Evolutionary conservation across 2,797 vertebrate genomes (phyloP).

Genomic region (Poecilia velifera): DNA sequence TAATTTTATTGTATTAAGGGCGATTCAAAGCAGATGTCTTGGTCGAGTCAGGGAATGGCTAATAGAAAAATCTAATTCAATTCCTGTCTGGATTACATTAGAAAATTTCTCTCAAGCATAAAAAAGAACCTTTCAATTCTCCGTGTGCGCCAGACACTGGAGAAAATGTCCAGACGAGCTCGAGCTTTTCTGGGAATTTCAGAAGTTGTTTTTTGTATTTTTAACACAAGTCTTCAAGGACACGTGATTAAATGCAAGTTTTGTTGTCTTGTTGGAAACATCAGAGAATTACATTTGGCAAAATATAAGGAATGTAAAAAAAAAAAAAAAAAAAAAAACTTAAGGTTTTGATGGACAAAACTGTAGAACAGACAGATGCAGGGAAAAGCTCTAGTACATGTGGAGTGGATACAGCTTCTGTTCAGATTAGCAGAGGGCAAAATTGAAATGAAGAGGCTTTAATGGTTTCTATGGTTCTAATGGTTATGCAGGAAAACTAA

Average conservation of each 20-base stretch:
- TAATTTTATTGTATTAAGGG: slow-evolving; percentile 53
- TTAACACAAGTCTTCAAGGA: neutral
- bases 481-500: neutral
- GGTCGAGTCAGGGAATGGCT: slow-evolving; percentile 54
- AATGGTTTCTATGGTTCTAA: neutral
- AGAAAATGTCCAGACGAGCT: slow-evolving; percentile 30
- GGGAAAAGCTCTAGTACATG: neutral
- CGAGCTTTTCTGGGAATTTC: slow-evolving; percentile 34
- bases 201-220: slow-evolving; percentile 8
- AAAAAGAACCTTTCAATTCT: slow-evolving; percentile 58
- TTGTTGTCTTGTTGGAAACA: neutral
- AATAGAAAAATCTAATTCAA: slow-evolving; percentile 71
- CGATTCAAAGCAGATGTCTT: slow-evolving; percentile 70
- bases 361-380: neutral
- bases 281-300: neutral
- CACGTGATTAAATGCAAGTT: neutral
- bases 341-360: neutral
- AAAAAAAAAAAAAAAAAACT: neutral
- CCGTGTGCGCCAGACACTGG: slow-evolving; percentile 39
- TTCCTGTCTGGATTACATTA: slow-evolving; percentile 62
- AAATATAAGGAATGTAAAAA: neutral
- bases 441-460: slow-evolving; percentile 1
- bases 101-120: slow-evolving; percentile 56
- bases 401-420: neutral
- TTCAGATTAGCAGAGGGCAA: neutral